Evolutionary conservation across 2,113 vertebrate genomes (phyloP), one percentile per base, ranked within the genome.

Genomic region (Malaclemys terrapin): DNA sequence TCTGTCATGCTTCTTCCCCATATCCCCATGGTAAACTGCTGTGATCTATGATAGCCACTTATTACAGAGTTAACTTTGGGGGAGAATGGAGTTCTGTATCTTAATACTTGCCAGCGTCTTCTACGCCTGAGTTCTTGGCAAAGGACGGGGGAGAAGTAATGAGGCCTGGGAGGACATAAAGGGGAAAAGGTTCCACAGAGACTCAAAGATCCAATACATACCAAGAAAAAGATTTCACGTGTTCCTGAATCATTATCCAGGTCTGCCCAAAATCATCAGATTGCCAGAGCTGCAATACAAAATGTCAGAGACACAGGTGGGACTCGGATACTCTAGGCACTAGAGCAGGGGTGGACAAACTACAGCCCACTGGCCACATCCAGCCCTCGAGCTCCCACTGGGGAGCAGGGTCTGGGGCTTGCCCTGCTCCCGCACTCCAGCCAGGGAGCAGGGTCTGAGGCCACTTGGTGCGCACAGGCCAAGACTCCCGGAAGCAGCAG

Each of bases 211-310:
- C 20, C 1, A 3, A 14, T 14, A 97, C 99, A 76, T 98, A 99
- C 99, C 99, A 99, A 88, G 99, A 99, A 93, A 99, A 99, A 75
- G 99, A 98, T 97, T 99, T 99, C 89, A 99, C 99, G 0, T 99
- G 99, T 47, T 99, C 99, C 93, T 99, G 99, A 98, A 99, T 99
- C 98, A 99, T 98, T 95, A 99, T 98, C 99, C 99, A 99, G 4
- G 99, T 99, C 98, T 99, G 99, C 83, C 99, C 99, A 95, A 99
- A 99, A 97, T 99, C 99, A 45, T 99, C 99, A 0, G 99, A 99
- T 94, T 99, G 99, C 99, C 99, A 99, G 29, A 99, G 98, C 99
- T 99, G 98, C 47, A 96, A 97, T 2, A 83, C 62, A 72, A 97
- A 84, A 96, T 16, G 31, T 31, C 25, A 79, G 87, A 16, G 49